These are phyloP conservation scores for Thaumatotibia leucotreta DNA, from an alignment of 1,140 invertebrate genomes.

Conservation along the genomic window DNA sequence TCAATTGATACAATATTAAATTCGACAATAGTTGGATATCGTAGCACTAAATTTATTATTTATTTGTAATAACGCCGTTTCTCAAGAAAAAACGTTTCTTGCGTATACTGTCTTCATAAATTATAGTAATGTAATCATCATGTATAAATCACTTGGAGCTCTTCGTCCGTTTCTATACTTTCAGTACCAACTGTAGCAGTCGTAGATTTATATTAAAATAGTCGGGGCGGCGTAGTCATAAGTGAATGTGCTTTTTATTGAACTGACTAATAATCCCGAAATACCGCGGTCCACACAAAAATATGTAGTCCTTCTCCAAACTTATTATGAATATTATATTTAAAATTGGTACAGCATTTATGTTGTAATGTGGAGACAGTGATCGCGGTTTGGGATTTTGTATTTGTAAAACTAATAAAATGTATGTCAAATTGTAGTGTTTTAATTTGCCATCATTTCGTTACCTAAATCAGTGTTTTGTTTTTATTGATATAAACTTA, in stretches of 20 bases:
- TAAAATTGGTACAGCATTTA: background rate
- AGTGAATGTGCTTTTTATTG: slow-evolving; percentile 8
- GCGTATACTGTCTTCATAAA: too few relatives aligned
- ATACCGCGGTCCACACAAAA: background rate
- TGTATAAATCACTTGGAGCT: background rate
- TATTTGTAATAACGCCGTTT: too few relatives aligned
- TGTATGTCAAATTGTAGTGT: background rate
- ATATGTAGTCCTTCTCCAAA: background rate
- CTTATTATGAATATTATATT: background rate
- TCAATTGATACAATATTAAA: too few relatives aligned
- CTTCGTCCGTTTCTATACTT: background rate
- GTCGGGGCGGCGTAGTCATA: background rate
- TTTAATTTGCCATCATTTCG: background rate
- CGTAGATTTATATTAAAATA: background rate
- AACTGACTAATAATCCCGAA: background rate
- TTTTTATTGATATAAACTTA: too few relatives aligned
- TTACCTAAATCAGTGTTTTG: background rate
- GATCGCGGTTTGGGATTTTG: background rate
- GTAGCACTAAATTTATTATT: too few relatives aligned
- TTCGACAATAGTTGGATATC: too few relatives aligned
- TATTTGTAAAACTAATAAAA: slow-evolving; percentile 7
- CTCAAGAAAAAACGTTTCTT: too few relatives aligned
- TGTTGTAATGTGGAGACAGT: background rate
- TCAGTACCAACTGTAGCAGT: background rate
- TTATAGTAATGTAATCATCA: background rate